Percentiles rank a stretch among this genome's conserved stretches.
These are phyloP conservation scores for Clistopyga incitator DNA, from an alignment of 2,888 invertebrate genomes.

Conservation along the genomic window DNA sequence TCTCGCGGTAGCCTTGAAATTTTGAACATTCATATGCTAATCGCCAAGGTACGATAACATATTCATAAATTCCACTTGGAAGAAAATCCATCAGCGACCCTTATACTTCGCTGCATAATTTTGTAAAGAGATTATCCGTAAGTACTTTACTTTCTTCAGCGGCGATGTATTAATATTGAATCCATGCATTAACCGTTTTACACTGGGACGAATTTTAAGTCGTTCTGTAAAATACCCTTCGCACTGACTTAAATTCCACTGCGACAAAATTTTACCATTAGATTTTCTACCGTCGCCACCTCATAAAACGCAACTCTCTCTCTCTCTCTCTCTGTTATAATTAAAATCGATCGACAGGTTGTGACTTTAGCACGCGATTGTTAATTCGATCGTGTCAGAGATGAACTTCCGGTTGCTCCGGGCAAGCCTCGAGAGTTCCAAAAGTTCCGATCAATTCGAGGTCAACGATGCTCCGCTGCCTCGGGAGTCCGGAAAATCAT, in stretches of 20 bases:
- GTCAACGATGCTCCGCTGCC: neutral
- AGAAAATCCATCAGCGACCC: neutral
- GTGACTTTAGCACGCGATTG: slow-evolving; percentile 3
- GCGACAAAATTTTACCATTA: no score
- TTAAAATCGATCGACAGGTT: slow-evolving; percentile 32
- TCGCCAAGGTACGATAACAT: neutral
- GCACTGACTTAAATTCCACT: no score
- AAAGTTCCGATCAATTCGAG: neutral
- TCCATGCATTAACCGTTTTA: no score
- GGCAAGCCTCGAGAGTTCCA: neutral
- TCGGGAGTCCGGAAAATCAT: no score
- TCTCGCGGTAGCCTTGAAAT: neutral
- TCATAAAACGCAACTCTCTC: neutral
- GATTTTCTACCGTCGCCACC: no score
- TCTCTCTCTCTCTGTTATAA: no score
- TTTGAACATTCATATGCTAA: neutral
- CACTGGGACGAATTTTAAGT: no score
- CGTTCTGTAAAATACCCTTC: no score
- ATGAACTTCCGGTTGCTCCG: slow-evolving; percentile 14
- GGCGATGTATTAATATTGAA: no score
- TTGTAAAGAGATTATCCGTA: neutral
- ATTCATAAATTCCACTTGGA: neutral
- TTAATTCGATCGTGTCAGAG: slow-evolving; percentile 24
- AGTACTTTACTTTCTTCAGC: neutral
- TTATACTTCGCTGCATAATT: neutral